Evolutionary conservation across 2,888 invertebrate species (phyloP).

Genomic region (Eueremaeus valkanovi): DNA sequence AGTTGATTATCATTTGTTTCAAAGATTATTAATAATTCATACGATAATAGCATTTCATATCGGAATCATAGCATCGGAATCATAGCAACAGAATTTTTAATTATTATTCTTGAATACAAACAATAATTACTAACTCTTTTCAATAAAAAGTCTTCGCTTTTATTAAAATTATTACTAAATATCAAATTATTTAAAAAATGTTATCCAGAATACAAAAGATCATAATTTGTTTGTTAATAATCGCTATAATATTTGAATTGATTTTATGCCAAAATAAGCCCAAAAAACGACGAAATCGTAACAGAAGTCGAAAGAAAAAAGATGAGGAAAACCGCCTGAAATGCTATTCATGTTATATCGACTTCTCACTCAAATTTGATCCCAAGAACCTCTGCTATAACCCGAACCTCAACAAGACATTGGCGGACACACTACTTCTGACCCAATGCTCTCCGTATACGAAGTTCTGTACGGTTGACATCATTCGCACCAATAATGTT

Average conservation of each 20-base stretch:
- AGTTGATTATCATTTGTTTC: no score
- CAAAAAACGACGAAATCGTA: neutral
- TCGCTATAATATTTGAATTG: neutral
- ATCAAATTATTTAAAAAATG: no score
- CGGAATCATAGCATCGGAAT: no score
- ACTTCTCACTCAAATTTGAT: slow-evolving; percentile 23
- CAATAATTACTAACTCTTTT: neutral
- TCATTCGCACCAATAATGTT: slow-evolving; percentile 29
- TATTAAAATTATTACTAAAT: no score
- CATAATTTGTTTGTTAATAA: neutral
- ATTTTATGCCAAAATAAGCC: neutral
- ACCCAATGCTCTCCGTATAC: slow-evolving; percentile 29
- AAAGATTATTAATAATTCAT: no score
- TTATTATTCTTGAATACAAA: no score
- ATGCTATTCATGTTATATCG: slow-evolving; percentile 37
- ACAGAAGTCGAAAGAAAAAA: neutral
- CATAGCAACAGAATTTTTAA: neutral
- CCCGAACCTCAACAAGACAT: slow-evolving; percentile 14
- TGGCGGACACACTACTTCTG: slow-evolving; percentile 13
- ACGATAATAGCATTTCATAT: neutral
- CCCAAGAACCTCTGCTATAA: slow-evolving; percentile 34
- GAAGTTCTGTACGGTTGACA: slow-evolving; percentile 34
- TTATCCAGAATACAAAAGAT: neutral
- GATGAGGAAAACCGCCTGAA: neutral
- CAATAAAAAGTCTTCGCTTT: neutral